Evolutionary conservation across 2,113 vertebrate genomes (phyloP).

Genomic region (Apodemus speciosus): DNA sequence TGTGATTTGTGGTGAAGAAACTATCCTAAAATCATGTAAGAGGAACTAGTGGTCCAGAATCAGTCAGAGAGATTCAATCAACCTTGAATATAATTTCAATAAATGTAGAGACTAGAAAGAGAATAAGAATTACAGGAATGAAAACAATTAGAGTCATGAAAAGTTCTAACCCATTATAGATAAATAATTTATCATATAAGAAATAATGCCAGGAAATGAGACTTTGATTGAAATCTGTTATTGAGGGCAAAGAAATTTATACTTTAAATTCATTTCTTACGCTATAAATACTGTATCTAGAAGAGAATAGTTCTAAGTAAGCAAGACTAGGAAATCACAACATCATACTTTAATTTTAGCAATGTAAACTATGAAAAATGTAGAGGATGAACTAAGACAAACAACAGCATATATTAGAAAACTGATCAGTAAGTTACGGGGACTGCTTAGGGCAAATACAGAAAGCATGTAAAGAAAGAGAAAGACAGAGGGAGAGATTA

Average conservation of each 20-base stretch:
- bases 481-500: neutral
- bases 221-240: neutral
- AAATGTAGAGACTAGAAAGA: neutral
- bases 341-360: conserved; percentile 33
- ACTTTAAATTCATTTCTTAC: neutral
- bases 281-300: neutral
- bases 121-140: neutral
- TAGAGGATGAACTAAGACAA: neutral
- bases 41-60: neutral
- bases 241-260: neutral
- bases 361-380: conserved; percentile 7
- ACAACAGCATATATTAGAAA: neutral
- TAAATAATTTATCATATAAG: conserved; percentile 12
- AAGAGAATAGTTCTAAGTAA: conserved; percentile 20
- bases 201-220: neutral
- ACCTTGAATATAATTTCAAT: conserved; percentile 22
- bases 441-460: neutral
- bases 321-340: neutral
- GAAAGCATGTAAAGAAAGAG: neutral
- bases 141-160: neutral
- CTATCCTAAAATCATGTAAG: neutral
- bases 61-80: neutral
- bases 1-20: neutral
- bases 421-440: neutral
- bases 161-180: neutral